Evolutionary conservation across 2,113 vertebrate genomes (phyloP).

Genomic region (Ammospiza nelsoni): DNA sequence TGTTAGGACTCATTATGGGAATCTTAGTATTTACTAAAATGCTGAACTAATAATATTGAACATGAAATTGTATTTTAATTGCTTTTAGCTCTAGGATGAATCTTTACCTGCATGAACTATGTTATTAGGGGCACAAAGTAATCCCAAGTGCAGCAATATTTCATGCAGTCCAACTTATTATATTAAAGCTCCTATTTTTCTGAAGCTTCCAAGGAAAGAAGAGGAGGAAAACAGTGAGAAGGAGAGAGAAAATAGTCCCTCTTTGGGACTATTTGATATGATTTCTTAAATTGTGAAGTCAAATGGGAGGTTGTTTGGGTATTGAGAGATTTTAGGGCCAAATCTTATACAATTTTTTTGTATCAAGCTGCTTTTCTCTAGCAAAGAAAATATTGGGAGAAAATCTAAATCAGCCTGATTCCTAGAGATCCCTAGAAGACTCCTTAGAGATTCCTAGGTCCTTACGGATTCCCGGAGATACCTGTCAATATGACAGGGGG

Average conservation of each 20-base stretch:
- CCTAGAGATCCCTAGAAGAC: neutral
- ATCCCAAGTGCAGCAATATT: neutral
- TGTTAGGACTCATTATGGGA: neutral
- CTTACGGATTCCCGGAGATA: neutral
- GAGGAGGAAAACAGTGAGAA: rapidly evolving
- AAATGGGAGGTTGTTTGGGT: neutral
- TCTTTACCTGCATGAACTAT: neutral
- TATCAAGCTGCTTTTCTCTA: neutral
- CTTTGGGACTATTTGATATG: no score
- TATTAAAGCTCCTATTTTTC: neutral
- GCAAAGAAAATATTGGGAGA: neutral
- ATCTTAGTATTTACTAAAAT: neutral
- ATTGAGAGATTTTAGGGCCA: neutral
- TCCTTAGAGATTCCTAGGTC: neutral
- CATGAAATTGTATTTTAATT: neutral
- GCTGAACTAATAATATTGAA: constrained; percentile 12
- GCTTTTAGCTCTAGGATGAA: neutral
- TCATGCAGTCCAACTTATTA: neutral
- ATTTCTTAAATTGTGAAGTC: neutral
- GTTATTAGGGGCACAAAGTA: neutral
- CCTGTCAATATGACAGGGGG: neutral
- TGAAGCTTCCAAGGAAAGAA: neutral
- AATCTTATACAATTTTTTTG: neutral
- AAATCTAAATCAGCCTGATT: neutral
- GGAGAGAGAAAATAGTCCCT: neutral